phyloP scores from a whole-genome alignment of 2,888 invertebrate species.

The Uropetala carovei region DNA sequence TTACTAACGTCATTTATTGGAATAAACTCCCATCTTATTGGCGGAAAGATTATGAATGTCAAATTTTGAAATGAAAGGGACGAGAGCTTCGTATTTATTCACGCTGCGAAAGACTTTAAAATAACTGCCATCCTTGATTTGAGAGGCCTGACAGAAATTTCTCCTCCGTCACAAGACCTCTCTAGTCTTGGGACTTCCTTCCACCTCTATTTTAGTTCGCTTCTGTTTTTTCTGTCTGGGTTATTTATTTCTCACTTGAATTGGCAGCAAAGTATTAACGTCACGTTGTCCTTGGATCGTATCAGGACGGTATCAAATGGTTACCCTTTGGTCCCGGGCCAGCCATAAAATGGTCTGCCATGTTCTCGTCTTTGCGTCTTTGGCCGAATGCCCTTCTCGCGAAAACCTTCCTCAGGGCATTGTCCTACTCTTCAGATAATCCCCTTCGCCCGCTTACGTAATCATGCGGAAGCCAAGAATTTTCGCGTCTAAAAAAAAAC shows the following conservation, averaged over 20 bases:
- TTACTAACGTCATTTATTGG: no score
- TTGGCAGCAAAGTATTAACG: background rate
- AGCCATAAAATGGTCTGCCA: background rate
- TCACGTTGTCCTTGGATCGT: slow-evolving; percentile 4
- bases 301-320: background rate
- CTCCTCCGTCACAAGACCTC: background rate
- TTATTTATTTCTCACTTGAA: background rate
- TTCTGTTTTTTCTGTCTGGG: background rate
- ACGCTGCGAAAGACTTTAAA: no score
- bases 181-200: background rate
- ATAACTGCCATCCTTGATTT: no score
- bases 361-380: background rate
- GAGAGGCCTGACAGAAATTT: no score
- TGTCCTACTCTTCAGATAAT: background rate
- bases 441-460: background rate
- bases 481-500: background rate
- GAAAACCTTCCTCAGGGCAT: background rate
- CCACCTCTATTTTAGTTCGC: background rate
- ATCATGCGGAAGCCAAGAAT: background rate
- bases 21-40: no score
- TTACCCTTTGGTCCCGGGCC: background rate
- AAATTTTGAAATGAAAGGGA: no score
- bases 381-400: background rate
- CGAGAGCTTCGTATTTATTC: no score
- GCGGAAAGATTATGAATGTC: no score